Conservation (phyloP, 2,797 vertebrate genomes). For the Tiaroga cobitis region DNA sequence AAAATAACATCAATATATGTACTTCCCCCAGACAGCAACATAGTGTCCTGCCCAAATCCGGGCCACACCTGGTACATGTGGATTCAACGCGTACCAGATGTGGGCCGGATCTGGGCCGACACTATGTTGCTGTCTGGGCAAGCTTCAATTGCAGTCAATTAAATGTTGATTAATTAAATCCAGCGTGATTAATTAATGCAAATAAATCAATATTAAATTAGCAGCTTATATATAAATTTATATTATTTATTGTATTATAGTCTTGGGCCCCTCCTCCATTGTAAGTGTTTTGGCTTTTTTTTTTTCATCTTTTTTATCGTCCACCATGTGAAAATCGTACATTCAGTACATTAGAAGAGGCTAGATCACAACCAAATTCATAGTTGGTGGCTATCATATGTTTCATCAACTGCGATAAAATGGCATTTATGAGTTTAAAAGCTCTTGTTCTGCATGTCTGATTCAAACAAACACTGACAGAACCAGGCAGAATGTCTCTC, state of each 20-base stretch:
- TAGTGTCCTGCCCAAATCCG: no score
- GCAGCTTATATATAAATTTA: neutral
- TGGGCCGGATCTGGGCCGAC: no score
- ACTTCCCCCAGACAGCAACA: neutral
- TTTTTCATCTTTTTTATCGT: neutral
- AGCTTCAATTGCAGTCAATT: neutral
- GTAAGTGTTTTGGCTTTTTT: neutral
- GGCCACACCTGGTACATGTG: no score
- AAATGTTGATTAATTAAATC: neutral
- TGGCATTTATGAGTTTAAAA: neutral
- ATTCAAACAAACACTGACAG: neutral
- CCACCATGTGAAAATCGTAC: neutral
- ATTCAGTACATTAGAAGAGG: neutral
- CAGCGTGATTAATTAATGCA: no score
- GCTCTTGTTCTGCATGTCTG: neutral
- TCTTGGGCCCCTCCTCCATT: neutral
- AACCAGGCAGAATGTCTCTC: constrained; percentile 10
- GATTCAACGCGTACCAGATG: no score
- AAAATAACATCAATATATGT: neutral
- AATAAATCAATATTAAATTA: neutral
- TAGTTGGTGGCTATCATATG: neutral
- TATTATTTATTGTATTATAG: neutral
- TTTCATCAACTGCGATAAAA: neutral
- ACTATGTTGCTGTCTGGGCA: no score
- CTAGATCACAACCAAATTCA: neutral